Base-by-base conservation (phyloP, 1,140 invertebrate genomes). In the Orchesella cincta region DNA sequence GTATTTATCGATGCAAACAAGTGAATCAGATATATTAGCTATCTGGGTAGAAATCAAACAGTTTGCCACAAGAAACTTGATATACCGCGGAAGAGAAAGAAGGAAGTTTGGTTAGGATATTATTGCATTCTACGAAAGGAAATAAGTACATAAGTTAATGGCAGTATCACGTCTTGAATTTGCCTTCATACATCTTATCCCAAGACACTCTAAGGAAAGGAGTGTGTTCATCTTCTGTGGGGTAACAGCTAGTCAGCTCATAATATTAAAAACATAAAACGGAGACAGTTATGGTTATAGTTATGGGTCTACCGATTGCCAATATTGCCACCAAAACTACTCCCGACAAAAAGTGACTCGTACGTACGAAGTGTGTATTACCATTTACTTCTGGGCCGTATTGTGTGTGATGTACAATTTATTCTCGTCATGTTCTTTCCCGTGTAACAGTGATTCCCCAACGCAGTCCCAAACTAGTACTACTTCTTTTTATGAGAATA, bases 221-320 rank as follows among this genome's bases (percentile, higher is more conserved):
- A 46, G 39, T 8, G 39, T 46, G n/a, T n/a, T n/a, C n/a, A 46
- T 8, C 8, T 46, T 46, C 39, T 46, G 8, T 46, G 20, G 20
- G 39, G 8, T 46, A 46, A 46, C 8, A 46, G 39, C 20, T 20
- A 20, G 39, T 46, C 23, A 3, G 14, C 23, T 57, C 52, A 23
- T 26, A 12, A 57, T 57, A 57, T 57, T 57, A 57, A 57, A 26
- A 57, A 23, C 52, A 57, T 57, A 57, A 75, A 75, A 57, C 74
- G 74, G 52, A 75, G 57, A 75, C 74, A 75, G 57, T 75, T 75
- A 75, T 64, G 46, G 74, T 75, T 75, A 75, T 75, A 35, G 74
- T 75, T 75, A 75, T 67, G 74, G 29, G 54, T 35, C 2, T 8
- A 54, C 12, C 73, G 16, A 74, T 52, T 74, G 39, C n/a, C 28